phyloP scores from a whole-genome alignment of 2,797 vertebrate genomes.

The Amphiprion clarkii region DNA sequence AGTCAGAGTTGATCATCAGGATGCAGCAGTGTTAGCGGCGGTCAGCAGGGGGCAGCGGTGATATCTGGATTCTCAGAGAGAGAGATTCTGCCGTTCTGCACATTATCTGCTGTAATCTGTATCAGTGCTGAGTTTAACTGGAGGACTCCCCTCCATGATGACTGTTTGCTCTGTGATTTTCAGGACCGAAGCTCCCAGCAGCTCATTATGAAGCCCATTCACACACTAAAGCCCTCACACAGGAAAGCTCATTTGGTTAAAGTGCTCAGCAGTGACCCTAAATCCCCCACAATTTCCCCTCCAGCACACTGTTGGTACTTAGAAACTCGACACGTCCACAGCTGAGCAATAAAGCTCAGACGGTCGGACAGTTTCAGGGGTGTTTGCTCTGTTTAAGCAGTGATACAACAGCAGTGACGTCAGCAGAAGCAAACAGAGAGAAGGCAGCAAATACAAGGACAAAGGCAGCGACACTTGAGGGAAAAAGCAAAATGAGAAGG shows the following conservation, averaged over 20 bases:
- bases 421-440: background rate
- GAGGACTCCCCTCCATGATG: constrained; percentile 28
- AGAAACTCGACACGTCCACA: constrained; percentile 25
- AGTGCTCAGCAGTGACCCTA: constrained; percentile 53
- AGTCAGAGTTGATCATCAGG: background rate
- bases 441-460: background rate
- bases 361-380: background rate
- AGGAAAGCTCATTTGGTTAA: constrained; percentile 53
- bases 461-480: too few species aligned
- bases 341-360: background rate
- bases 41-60: constrained; percentile 39
- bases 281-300: constrained; percentile 44
- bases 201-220: constrained; percentile 49
- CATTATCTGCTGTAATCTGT: constrained; percentile 37
- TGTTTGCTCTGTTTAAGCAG: background rate
- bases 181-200: constrained; percentile 35
- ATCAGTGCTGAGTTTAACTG: constrained; percentile 31
- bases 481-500: too few species aligned
- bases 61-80: background rate
- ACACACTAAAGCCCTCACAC: constrained; percentile 41
- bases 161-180: constrained; percentile 60
- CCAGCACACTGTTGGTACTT: constrained; percentile 22
- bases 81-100: background rate
- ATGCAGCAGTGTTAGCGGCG: background rate
- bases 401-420: background rate